Percentiles rank a stretch among this genome's conserved stretches.
Conservation (phyloP, 2,113 vertebrate species). For the Laticauda colubrina region DNA sequence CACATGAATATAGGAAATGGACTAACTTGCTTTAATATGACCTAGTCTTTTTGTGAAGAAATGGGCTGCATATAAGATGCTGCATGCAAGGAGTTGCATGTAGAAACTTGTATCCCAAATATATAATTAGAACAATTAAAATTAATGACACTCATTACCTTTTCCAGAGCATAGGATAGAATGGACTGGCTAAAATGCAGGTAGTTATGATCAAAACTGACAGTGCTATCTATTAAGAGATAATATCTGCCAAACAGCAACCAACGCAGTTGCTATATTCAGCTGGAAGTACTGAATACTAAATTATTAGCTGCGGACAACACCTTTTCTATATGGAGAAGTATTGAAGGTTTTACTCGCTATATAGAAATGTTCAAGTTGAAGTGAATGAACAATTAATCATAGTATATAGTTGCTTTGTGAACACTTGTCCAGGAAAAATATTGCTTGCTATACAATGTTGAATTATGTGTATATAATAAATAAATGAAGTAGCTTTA, state of each 20-base stretch:
- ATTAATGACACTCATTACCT: background rate
- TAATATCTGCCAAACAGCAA: background rate
- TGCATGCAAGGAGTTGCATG: background rate
- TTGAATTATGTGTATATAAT: background rate
- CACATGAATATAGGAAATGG: background rate
- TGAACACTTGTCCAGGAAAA: background rate
- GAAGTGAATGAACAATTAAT: background rate
- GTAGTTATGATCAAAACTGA: background rate
- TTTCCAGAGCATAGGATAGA: background rate
- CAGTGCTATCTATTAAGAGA: background rate
- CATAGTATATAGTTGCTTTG: background rate
- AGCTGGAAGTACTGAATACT: background rate
- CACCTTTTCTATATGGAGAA: background rate
- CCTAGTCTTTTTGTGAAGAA: background rate
- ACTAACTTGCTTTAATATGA: background rate
- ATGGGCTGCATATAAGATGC: background rate
- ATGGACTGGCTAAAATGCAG: background rate
- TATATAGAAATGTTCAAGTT: background rate
- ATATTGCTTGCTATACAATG: background rate
- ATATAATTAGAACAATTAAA: background rate
- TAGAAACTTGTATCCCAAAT: background rate
- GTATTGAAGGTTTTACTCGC: background rate
- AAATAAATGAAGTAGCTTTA: slow-evolving; percentile 2
- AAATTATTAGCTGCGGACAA: background rate
- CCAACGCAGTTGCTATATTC: background rate